A percentile compares a stretch with the other conserved stretches of the same genome.
Conservation (phyloP, 2,888 invertebrate genomes). For the Stictocephala bisonia region DNA sequence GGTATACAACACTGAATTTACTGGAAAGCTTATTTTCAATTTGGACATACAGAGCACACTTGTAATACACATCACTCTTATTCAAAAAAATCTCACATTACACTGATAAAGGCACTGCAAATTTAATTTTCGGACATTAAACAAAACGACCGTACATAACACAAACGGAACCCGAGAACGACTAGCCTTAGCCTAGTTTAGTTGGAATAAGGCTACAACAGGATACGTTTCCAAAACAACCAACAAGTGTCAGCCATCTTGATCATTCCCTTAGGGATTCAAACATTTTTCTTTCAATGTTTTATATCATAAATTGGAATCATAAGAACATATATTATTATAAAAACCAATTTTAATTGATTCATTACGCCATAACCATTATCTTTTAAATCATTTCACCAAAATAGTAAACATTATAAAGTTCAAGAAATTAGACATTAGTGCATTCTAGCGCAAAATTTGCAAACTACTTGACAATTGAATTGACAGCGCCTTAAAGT, state of each 20-base stretch:
- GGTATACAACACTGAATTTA: too few species aligned
- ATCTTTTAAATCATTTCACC: background rate
- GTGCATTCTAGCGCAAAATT: too few species aligned
- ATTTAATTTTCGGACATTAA: constrained; percentile 7
- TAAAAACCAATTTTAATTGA: background rate
- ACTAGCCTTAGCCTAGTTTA: constrained; percentile 40
- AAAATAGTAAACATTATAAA: background rate
- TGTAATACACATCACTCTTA: too few species aligned
- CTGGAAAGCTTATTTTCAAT: too few species aligned
- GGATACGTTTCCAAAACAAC: constrained; percentile 58
- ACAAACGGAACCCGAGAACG: constrained; percentile 44
- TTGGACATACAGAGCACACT: too few species aligned
- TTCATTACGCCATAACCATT: background rate
- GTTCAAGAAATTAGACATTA: too few species aligned
- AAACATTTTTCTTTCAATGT: background rate
- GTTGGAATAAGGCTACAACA: constrained; percentile 10
- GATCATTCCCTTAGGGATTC: constrained; percentile 51
- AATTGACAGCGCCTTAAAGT: too few species aligned
- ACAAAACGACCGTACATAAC: constrained; percentile 37
- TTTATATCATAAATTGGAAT: background rate
- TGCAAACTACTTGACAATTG: too few species aligned
- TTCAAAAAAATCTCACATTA: too few species aligned
- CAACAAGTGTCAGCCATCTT: constrained; percentile 68
- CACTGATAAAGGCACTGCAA: too few species aligned
- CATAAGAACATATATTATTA: too few species aligned